A percentile compares a stretch with the other conserved stretches of the same genome.
These are phyloP conservation scores for Drosophila dunni DNA, from an alignment of 1,140 invertebrate genomes.

Conservation along the genomic window DNA sequence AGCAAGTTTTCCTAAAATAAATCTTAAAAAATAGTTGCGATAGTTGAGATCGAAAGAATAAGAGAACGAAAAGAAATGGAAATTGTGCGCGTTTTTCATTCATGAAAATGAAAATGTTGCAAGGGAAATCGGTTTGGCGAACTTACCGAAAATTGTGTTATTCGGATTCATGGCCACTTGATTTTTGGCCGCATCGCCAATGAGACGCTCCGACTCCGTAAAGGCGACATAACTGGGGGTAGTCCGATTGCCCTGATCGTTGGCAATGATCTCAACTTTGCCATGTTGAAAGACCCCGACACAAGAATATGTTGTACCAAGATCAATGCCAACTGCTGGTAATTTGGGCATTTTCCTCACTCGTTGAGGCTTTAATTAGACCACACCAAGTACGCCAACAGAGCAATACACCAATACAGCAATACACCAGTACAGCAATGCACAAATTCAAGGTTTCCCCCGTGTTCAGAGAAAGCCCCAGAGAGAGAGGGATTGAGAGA, in stretches of 20 bases:
- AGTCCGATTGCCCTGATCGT: constrained; percentile 97
- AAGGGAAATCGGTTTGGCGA: neutral
- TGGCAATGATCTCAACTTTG: constrained; percentile 96
- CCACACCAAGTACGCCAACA: constrained; percentile 16
- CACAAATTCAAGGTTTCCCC: constrained; percentile 53
- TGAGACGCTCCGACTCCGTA: constrained; percentile 97
- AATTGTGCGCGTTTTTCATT: constrained; percentile 52
- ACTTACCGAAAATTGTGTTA: constrained; percentile 84
- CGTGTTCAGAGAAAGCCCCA: neutral
- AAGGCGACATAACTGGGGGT: constrained; percentile 99
- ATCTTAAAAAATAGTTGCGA: neutral
- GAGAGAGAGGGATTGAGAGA: too few relatives aligned
- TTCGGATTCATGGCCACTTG: constrained; percentile 85
- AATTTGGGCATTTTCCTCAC: constrained; percentile 73
- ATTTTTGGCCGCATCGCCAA: constrained; percentile 96
- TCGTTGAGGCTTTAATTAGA: constrained; percentile 74
- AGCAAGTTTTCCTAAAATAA: constrained; percentile 55
- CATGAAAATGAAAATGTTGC: constrained; percentile 47
- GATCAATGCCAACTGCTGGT: constrained; percentile 91
- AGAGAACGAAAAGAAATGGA: constrained; percentile 26
- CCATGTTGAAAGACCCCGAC: constrained; percentile 94
- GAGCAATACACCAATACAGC: constrained; percentile 34
- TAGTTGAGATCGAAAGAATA: neutral
- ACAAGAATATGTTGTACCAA: constrained; percentile 93
- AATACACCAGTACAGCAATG: constrained; percentile 9